These are phyloP conservation scores for Brachionus angularis DNA, from an alignment of 1,140 invertebrate species.

Conservation along the genomic window DNA sequence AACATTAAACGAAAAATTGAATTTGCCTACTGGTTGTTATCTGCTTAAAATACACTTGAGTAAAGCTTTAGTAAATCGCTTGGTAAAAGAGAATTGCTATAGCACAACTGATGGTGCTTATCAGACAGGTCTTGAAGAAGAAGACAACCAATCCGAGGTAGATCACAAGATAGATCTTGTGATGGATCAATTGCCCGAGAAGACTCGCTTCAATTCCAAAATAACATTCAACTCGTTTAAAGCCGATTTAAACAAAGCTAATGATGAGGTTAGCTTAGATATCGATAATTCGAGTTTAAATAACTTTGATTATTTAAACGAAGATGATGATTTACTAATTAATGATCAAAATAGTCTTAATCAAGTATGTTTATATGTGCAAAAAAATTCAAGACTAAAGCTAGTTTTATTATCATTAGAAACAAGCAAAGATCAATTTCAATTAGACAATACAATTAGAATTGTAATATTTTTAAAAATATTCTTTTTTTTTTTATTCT, in stretches of 20 bases:
- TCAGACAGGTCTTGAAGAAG: background rate
- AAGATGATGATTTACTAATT: too few species aligned
- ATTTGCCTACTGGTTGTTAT: background rate
- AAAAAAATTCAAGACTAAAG: constrained; percentile 28
- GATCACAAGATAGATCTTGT: constrained; percentile 7
- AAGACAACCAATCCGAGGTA: background rate
- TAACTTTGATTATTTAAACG: background rate
- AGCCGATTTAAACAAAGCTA: too few species aligned
- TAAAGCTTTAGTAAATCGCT: background rate
- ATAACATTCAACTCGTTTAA: background rate
- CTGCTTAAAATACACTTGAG: background rate
- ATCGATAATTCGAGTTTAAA: background rate
- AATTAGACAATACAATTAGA: background rate
- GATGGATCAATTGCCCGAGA: constrained; percentile 28
- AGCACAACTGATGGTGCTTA: too few species aligned
- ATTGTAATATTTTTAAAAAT: constrained; percentile 31
- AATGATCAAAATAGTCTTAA: too few species aligned
- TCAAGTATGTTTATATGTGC: constrained; percentile 1
- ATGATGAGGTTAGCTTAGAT: too few species aligned
- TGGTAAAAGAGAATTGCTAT: background rate
- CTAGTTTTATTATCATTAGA: constrained; percentile 11
- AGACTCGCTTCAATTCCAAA: background rate
- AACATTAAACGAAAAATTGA: background rate
- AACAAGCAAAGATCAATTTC: background rate
- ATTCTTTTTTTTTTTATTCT: background rate